Base-by-base conservation (phyloP, 2,888 invertebrate species). In the Amphipoea oculea region DNA sequence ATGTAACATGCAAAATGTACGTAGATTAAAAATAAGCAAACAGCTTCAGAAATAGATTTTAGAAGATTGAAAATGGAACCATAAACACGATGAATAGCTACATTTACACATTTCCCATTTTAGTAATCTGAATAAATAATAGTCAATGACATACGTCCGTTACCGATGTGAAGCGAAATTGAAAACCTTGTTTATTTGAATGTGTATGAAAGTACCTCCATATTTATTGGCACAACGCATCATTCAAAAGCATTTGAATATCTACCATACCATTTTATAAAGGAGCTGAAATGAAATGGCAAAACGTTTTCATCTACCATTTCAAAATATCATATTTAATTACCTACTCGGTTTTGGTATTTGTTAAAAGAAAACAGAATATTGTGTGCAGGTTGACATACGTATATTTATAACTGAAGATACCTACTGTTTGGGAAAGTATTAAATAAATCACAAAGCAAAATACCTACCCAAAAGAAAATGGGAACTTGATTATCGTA, bases 401-500 rank as follows among this genome's bases (percentile, higher is more conserved):
- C 14, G 6, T 4, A 75, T 63, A 17, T 54, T 54, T 65, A 4
- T 36, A 54, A 51, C 54, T 63, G 51, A 40, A 20, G 40, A 17
- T 29, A 63, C 7, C 14, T 23, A 23, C 23, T 29, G 45, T 74
- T 76, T 73, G 17, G n/a, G 17, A 62, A 78, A 69, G 63, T 14
- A 36, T 77, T 70, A 74, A 20, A 70, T 75, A 82, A 76, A 82
- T 78, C 45, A 80, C 63, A 80, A 85, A 60, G 62, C 45, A 68
- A 79, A 45, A 63, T 51, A 76, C 68, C 57, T 51, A 76, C 68
- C 57, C 45, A 57, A 76, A 54, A 63, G 65, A 78, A 76, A 79
- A 85, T 73, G 48, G 69, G 57, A 81, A 77, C 45, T 83, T 86
- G 45, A 82, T 77, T 78, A 82, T 78, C 77, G 63, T 66, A 75